Conservation (phyloP, 2,113 vertebrate species). For the Sus scrofa region T2T-Sscrofa CM000814.6:103807501-103808000, state of each 20-base stretch:
- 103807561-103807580: neutral
- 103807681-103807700: slow-evolving; percentile 3
- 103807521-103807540: neutral
- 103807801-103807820: too few relatives aligned
- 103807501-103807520: neutral
- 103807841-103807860: too few relatives aligned
- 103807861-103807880: too few relatives aligned
- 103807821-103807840: too few relatives aligned
- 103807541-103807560: neutral
- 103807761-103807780: too few relatives aligned
- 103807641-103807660: neutral
- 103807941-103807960: too few relatives aligned
- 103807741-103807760: neutral
- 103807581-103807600: neutral
- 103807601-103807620: neutral
- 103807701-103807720: neutral
- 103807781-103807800: too few relatives aligned
- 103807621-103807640: neutral
- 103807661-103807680: neutral
- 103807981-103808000: too few relatives aligned
- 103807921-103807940: too few relatives aligned
- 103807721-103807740: neutral
- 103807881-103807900: too few relatives aligned
- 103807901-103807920: too few relatives aligned
- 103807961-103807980: too few relatives aligned